Evolutionary conservation across 2,888 invertebrate species (phyloP), one percentile per base, ranked within the genome.

Genomic region (Dryadula phaetusa): DNA sequence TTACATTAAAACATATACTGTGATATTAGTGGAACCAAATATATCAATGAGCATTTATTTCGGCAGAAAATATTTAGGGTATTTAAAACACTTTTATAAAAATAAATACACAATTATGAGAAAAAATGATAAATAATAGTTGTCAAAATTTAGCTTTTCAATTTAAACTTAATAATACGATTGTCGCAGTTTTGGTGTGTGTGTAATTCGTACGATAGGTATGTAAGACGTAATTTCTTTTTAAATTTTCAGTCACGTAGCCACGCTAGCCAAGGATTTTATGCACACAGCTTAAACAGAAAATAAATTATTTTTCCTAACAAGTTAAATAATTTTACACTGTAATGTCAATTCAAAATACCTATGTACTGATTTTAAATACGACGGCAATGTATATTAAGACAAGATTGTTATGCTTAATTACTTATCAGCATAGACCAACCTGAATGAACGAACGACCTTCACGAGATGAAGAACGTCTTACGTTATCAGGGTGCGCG

Each of bases 401-500:
- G 16, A 10, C n/a, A 12, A n/a, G 14, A 37, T 28, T 49, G 37
- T 32, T 16, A 49, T 46, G 16, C 49, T 47, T 66, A 20, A 42
- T 52, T 14, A 40, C 53, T 66, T 64, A 69, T 61, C 61, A 49
- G 28, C 53, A n/a, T 22, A 61, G 46, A 14, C 65, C 69, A 28
- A 73, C 66, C 75, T 73, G 75, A 81, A 79, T 77, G 74, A 63
- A 62, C 54, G 47, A 46, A 54, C 77, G 80, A 83, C 84, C 86
- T 87, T 82, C 82, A 52, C 53, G n/a, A 62, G 53, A 53, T 37
- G 37, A 66, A 28, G 40, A 63, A 63, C 63, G 66, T 68, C 63
- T 80, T 75, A 77, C 76, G 79, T 81, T 86, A 88, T 88, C 88
- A 78, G 75, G 77, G 81, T 83, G 82, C 81, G 76, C 80, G 79